Percentiles rank a stretch among this genome's conserved stretches.
Evolutionary conservation across 1,140 invertebrate species (phyloP).

Genomic region (Sitodiplosis mosellana): DNA sequence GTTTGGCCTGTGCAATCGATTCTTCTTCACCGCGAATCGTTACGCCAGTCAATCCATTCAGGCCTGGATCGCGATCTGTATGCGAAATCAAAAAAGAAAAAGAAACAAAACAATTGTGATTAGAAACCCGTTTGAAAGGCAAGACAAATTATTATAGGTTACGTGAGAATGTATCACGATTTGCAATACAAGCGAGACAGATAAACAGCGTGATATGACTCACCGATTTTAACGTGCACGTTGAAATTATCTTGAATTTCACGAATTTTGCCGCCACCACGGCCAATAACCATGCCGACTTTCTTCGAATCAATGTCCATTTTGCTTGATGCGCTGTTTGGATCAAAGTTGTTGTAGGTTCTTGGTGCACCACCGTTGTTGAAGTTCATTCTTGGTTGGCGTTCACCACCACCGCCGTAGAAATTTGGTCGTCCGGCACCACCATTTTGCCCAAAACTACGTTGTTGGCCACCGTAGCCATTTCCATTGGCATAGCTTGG

Average conservation of each 20-base stretch:
- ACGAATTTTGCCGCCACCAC: conserved; percentile 53
- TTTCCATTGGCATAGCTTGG: not conserved
- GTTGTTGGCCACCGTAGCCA: not conserved
- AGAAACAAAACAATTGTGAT: not conserved
- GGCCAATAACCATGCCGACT: conserved; percentile 35
- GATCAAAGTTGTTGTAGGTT: too few species aligned
- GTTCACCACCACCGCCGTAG: not conserved
- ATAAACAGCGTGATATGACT: too few species aligned
- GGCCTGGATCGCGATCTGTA: not conserved
- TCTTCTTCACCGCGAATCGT: not conserved
- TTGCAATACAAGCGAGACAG: too few species aligned
- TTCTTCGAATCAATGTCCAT: conserved; percentile 1
- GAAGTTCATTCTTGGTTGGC: too few species aligned
- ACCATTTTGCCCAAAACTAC: not conserved
- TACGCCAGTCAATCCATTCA: not conserved
- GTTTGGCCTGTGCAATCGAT: not conserved
- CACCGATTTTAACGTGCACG: conserved; percentile 25
- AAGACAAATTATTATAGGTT: too few species aligned
- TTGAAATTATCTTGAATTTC: conserved; percentile 44
- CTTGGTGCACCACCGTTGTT: too few species aligned
- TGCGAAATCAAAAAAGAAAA: not conserved
- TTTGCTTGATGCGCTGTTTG: not conserved
- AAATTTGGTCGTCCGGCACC: not conserved
- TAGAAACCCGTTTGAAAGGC: too few species aligned
- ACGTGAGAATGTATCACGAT: too few species aligned